These are phyloP conservation scores for Caerostris darwini DNA, from an alignment of 1,140 invertebrate species.

Conservation along the genomic window DNA sequence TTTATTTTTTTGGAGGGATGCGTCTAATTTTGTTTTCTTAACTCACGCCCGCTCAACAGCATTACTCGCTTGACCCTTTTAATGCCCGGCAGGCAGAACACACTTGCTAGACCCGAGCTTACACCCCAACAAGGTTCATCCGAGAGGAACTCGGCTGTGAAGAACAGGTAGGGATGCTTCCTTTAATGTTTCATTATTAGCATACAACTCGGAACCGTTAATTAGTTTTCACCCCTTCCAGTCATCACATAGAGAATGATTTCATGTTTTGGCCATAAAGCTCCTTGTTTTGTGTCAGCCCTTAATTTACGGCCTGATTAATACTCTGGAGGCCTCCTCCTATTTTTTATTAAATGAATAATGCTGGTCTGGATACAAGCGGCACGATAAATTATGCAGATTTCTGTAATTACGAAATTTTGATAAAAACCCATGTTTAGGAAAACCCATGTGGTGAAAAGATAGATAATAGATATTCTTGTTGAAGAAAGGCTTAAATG, in stretches of 20 bases:
- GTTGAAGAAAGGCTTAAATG: no score
- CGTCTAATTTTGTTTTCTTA: conserved; percentile 77
- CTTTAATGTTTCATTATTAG: conserved; percentile 73
- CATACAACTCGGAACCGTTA: conserved; percentile 32
- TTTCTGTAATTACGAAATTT: no score
- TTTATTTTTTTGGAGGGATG: conserved; percentile 63
- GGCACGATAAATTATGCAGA: no score
- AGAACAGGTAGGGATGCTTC: conserved; percentile 72
- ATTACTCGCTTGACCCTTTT: conserved; percentile 73
- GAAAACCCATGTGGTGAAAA: no score
- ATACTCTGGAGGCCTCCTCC: neutral
- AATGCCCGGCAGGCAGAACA: conserved; percentile 72
- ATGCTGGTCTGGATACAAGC: no score
- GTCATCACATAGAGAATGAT: neutral
- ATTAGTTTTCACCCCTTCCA: conserved; percentile 47
- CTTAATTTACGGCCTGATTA: neutral
- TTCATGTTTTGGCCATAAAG: neutral
- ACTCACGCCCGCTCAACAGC: conserved; percentile 30
- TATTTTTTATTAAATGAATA: no score
- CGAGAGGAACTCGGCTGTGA: conserved; percentile 50
- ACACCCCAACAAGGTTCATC: conserved; percentile 37
- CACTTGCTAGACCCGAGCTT: conserved; percentile 55
- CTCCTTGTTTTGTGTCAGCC: neutral
- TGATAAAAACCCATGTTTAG: no score
- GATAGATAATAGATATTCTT: no score